These are phyloP conservation scores for Sphaeridia pumilis DNA, from an alignment of 2,888 invertebrate genomes.

Conservation along the genomic window DNA sequence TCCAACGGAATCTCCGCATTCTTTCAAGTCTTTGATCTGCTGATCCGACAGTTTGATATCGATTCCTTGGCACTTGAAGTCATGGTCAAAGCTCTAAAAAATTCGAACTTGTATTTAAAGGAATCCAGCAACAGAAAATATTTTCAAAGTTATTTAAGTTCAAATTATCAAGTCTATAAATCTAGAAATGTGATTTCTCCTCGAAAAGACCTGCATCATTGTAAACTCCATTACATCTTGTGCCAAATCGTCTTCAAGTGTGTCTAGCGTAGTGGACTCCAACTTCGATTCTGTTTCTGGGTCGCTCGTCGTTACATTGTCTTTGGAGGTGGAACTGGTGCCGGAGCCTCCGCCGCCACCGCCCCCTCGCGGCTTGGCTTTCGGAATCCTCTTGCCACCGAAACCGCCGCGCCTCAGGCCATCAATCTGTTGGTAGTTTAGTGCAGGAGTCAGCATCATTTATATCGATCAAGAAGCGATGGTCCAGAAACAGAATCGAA, in stretches of 20 bases:
- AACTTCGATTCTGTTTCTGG: constrained; percentile 1
- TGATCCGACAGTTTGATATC: constrained; percentile 20
- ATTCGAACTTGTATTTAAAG: not conserved
- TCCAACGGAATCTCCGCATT: constrained; percentile 18
- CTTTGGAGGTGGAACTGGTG: constrained; percentile 8
- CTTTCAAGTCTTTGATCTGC: constrained; percentile 21
- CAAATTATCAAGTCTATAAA: not conserved
- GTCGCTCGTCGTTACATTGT: constrained; percentile 10
- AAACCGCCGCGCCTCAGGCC: constrained; percentile 2
- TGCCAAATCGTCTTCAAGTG: not conserved
- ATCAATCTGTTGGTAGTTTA: constrained; percentile 1
- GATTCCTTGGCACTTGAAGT: constrained; percentile 20
- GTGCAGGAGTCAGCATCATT: too few species aligned
- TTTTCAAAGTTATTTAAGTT: not conserved
- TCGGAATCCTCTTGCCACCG: constrained; percentile 14
- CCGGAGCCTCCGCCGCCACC: not conserved
- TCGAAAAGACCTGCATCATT: not conserved
- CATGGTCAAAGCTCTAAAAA: not conserved
- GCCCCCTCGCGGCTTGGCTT: not conserved
- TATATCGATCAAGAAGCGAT: not conserved
- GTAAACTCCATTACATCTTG: not conserved
- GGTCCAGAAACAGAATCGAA: constrained; percentile 2
- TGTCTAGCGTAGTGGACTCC: not conserved
- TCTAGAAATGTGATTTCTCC: not conserved
- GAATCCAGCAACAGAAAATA: not conserved